Evolutionary conservation across 2,113 vertebrate genomes (phyloP).

Genomic region (Phasianus colchicus): DNA sequence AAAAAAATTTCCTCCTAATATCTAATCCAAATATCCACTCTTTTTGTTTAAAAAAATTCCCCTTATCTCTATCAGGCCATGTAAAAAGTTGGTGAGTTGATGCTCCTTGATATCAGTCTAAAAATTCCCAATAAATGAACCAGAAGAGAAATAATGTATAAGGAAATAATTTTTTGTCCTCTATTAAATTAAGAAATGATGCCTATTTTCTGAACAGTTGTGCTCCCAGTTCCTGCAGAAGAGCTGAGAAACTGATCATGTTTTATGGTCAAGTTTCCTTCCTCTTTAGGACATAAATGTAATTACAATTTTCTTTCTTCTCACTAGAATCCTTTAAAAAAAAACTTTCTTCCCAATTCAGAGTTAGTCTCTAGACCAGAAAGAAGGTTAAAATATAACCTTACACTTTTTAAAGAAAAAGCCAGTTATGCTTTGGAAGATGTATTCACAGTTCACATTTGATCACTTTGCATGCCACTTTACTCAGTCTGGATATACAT

Average conservation of each 20-base stretch:
- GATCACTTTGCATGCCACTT: neutral
- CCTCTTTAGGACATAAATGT: neutral
- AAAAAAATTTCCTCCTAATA: neutral
- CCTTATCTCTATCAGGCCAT: neutral
- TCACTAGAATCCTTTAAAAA: neutral
- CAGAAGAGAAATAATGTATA: neutral
- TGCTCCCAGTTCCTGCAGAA: neutral
- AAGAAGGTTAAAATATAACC: neutral
- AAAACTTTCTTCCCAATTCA: neutral
- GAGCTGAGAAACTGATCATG: neutral
- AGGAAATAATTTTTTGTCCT: neutral
- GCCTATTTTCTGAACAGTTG: neutral
- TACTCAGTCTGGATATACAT: neutral
- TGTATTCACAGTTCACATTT: neutral
- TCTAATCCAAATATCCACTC: neutral
- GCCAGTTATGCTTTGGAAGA: neutral
- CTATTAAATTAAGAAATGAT: neutral
- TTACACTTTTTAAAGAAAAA: neutral
- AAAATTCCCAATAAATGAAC: neutral
- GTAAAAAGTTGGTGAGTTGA: neutral
- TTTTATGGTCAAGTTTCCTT: neutral
- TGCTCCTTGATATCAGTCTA: neutral
- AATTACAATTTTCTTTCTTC: neutral
- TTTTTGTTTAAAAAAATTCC: neutral
- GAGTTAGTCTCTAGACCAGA: neutral